Percentiles rank a stretch among this genome's conserved stretches.
phyloP scores from a whole-genome alignment of 1,140 invertebrate genomes.

The Caerostris darwini region DNA sequence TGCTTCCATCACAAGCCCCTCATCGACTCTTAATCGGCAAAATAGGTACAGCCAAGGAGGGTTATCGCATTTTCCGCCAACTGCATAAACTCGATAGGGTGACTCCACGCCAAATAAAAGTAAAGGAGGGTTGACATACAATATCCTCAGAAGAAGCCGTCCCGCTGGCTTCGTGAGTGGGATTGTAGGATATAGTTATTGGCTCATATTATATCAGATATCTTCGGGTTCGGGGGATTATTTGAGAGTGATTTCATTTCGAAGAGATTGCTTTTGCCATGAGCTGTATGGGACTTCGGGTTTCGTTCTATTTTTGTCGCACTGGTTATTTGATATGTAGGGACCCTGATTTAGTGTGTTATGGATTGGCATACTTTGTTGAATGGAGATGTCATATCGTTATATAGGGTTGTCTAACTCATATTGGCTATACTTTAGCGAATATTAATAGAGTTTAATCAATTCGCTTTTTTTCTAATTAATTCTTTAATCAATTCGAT shows the following conservation, averaged over 20 bases:
- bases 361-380: too few species aligned
- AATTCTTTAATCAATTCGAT: too few species aligned
- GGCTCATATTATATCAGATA: conserved; percentile 56
- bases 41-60: conserved; percentile 2
- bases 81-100: conserved; percentile 45
- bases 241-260: conserved; percentile 34
- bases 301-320: not conserved
- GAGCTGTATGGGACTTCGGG: not conserved
- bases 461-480: too few species aligned
- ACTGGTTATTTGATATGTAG: not conserved
- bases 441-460: too few species aligned
- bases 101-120: conserved; percentile 42
- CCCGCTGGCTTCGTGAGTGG: not conserved
- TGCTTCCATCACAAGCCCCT: conserved; percentile 15
- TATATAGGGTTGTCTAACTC: too few species aligned
- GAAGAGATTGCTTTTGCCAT: conserved; percentile 17
- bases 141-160: conserved; percentile 48
- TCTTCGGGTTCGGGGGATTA: not conserved
- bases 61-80: conserved; percentile 52
- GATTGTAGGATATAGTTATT: conserved; percentile 41
- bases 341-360: too few species aligned
- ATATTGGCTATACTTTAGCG: too few species aligned
- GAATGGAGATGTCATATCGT: too few species aligned
- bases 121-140: conserved; percentile 23
- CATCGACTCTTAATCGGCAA: conserved; percentile 39